Conservation (phyloP, 2,113 vertebrate genomes). For the Struthio camelus region DNA sequence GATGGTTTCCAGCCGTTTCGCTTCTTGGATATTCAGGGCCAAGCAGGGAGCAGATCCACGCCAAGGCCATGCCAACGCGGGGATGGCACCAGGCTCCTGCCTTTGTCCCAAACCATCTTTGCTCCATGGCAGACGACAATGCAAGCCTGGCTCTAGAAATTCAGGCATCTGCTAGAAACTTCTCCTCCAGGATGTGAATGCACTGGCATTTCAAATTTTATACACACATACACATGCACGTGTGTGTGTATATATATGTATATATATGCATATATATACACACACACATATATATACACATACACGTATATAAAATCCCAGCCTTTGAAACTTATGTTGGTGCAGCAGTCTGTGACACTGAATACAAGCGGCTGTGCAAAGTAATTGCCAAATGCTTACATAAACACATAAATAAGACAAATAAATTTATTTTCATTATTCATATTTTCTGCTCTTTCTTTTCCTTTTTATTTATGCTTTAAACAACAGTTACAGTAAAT, state of each 20-base stretch:
- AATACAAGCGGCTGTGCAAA: conserved; percentile 45
- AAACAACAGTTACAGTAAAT: conserved; percentile 78
- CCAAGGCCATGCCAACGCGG: no score
- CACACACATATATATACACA: background rate
- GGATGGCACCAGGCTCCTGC: background rate
- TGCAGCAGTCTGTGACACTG: background rate
- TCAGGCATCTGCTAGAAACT: background rate
- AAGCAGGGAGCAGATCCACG: background rate
- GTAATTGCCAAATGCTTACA: conserved; percentile 71
- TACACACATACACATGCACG: background rate
- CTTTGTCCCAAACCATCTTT: background rate
- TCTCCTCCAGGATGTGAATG: background rate
- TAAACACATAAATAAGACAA: conserved; percentile 77
- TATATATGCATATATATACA: background rate
- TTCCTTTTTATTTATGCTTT: conserved; percentile 76
- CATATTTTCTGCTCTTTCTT: conserved; percentile 64
- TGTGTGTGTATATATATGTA: background rate
- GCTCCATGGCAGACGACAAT: background rate
- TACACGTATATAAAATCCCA: background rate
- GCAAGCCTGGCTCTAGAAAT: background rate
- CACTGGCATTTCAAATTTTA: background rate
- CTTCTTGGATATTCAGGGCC: background rate
- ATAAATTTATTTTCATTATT: conserved; percentile 78
- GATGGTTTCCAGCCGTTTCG: background rate
- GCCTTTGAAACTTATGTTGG: conserved; percentile 9